Evolutionary conservation across 1,140 invertebrate genomes (phyloP).

Genomic region (Bombyx mandarina): DNA sequence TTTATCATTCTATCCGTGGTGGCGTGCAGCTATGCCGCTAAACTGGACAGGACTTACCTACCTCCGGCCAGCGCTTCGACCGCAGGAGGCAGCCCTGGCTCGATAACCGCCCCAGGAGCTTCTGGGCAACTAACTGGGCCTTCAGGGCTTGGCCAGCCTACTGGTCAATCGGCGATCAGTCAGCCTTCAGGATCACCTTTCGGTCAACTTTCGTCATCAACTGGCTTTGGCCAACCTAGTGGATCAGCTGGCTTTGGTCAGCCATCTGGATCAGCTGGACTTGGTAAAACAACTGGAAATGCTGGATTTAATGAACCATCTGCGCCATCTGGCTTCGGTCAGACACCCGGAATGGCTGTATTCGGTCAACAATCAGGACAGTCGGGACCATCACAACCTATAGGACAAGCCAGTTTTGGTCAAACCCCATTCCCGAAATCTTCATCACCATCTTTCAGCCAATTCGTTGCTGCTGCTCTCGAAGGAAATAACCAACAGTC

Average conservation of each 20-base stretch:
- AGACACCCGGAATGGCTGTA: neutral
- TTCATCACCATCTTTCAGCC: neutral
- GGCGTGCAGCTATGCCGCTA: slow-evolving; percentile 56
- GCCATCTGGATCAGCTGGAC: slow-evolving; percentile 8
- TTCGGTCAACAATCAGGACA: neutral
- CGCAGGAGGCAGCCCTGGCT: slow-evolving; percentile 67
- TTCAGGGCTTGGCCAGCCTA: slow-evolving; percentile 7
- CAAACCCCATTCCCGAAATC: slow-evolving; percentile 1
- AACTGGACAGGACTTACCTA: slow-evolving; percentile 75
- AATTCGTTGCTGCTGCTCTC: neutral
- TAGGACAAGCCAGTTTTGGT: slow-evolving; percentile 12
- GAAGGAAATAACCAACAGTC: too few species aligned
- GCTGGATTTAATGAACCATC: slow-evolving; percentile 4
- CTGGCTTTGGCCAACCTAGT: neutral
- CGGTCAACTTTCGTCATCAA: slow-evolving; percentile 2
- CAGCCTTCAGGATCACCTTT: slow-evolving; percentile 9
- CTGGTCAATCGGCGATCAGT: slow-evolving; percentile 7
- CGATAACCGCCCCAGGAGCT: slow-evolving; percentile 38
- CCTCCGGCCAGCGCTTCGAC: slow-evolving; percentile 72
- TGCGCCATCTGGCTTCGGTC: neutral
- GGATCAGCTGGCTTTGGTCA: slow-evolving; percentile 9
- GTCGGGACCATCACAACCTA: slow-evolving; percentile 9
- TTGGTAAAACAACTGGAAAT: slow-evolving; percentile 8
- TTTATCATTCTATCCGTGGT: slow-evolving; percentile 48
- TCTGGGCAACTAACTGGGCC: slow-evolving; percentile 3